These are phyloP conservation scores for Microplitis demolitor DNA, from an alignment of 1,140 invertebrate genomes.

Conservation along the genomic window DNA sequence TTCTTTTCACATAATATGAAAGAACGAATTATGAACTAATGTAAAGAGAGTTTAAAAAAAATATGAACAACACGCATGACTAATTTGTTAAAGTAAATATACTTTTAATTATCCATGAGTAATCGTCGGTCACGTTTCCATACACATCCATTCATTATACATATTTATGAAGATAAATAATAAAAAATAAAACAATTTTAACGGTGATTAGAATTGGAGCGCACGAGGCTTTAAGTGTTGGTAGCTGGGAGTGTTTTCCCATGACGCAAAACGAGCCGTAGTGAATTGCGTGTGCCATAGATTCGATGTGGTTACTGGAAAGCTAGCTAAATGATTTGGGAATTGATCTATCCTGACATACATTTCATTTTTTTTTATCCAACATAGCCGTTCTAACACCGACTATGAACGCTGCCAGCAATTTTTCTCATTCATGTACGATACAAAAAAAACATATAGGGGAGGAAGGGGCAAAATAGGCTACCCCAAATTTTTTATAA, in stretches of 20 bases:
- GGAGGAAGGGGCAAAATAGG: too few species aligned
- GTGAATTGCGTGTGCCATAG: conserved; percentile 52
- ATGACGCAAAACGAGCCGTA: conserved; percentile 55
- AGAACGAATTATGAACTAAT: too few species aligned
- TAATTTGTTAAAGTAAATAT: conserved; percentile 23
- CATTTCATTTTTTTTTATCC: conserved; percentile 3
- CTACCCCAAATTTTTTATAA: too few species aligned
- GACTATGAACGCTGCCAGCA: neutral
- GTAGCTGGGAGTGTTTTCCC: conserved; percentile 45
- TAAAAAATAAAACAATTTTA: conserved; percentile 51
- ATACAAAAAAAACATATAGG: neutral
- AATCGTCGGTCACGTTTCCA: conserved; percentile 36
- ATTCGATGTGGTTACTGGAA: conserved; percentile 47
- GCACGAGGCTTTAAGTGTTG: conserved; percentile 24
- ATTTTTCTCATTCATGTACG: neutral
- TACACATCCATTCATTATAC: neutral
- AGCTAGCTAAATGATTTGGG: conserved; percentile 55
- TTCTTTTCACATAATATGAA: too few species aligned
- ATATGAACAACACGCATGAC: conserved; percentile 4
- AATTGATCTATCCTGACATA: conserved; percentile 31
- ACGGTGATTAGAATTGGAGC: conserved; percentile 58
- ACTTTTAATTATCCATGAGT: conserved; percentile 49
- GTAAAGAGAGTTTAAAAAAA: neutral
- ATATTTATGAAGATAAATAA: neutral
- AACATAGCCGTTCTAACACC: neutral